Evolutionary conservation across 2,888 invertebrate genomes (phyloP), one percentile per base, ranked within the genome.

Genomic region (Yponomeuta malinellus): DNA sequence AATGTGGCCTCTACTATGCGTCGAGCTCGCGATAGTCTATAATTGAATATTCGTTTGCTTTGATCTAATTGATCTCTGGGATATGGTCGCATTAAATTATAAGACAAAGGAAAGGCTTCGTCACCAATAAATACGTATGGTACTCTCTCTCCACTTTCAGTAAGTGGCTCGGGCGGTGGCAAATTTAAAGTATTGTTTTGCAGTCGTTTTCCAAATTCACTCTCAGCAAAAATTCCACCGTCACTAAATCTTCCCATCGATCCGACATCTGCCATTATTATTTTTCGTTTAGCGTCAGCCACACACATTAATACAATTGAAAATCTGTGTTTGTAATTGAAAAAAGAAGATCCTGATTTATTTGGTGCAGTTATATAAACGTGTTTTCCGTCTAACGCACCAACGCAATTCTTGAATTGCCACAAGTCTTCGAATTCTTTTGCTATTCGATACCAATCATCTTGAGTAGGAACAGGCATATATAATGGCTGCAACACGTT

Each of bases 81-180:
- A 71, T 76, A 77, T 74, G 75, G 75, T 65, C 76, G 59, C 75
- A 77, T 75, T 59, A 77, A 73, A 33, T 76, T 75, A 68, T 33
- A 12, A 72, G 72, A 73, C 69, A 76, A 74, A 70, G 75, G 74
- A 43, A 74, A 74, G 69, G 73, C 74, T 68, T 73, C 73, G 43
- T 74, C 73, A 59, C 74, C 73, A 68, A 75, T 75, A 70, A 76
- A 75, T 37, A 75, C 76, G 71, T 72, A 76, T 9, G 75, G 74
- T 72, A 74, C 63, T 63, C 71, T 71, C 70, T 72, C 73, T 70
- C 75, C 75, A 59, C 63, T 66, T 72, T 73, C 29, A 63, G 70
- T 70, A 29, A 63, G 69, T 71, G 9, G 75, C 70, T 48, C 72
- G 71, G 71, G 52, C 48, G n/a, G 74, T 73, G 76, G 75, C 29